These are phyloP conservation scores for Ancistrus triradiatus DNA, from an alignment of 2,113 vertebrate genomes.

Conservation along the genomic window DNA sequence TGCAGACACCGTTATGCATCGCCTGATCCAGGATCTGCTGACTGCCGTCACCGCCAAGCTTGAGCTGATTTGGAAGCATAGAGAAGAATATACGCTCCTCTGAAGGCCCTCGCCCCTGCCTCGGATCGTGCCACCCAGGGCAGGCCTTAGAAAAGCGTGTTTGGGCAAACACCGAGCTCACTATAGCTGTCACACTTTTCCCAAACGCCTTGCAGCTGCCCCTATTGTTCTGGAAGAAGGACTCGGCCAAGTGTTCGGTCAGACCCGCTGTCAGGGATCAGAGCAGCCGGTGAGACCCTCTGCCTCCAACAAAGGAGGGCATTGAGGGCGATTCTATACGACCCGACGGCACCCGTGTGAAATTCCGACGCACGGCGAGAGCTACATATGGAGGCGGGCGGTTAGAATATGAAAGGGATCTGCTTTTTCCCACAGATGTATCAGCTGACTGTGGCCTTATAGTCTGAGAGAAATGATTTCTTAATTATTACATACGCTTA, in stretches of 20 bases:
- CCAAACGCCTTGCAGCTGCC: constrained; percentile 78
- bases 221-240: constrained; percentile 62
- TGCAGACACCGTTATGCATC: too few species aligned
- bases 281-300: constrained; percentile 53
- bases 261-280: constrained; percentile 48
- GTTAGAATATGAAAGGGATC: constrained; percentile 31
- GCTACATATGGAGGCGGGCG: constrained; percentile 20
- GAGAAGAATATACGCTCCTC: constrained; percentile 57
- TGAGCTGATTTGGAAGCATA: constrained; percentile 66
- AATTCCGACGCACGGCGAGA: constrained; percentile 57
- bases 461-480: too few species aligned
- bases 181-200: constrained; percentile 72
- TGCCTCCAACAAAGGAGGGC: constrained; percentile 53
- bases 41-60: constrained; percentile 49
- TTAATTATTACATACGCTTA: too few species aligned
- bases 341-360: constrained; percentile 32
- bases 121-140: constrained; percentile 47
- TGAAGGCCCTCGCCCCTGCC: constrained; percentile 45
- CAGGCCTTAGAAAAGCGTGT: constrained; percentile 51
- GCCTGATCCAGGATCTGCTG: constrained; percentile 12
- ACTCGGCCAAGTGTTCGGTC: constrained; percentile 10
- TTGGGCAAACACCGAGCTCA: constrained; percentile 58
- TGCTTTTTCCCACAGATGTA: constrained; percentile 38
- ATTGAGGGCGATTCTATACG: constrained; percentile 47
- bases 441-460: constrained; percentile 7